Base-by-base conservation (phyloP, 2,888 invertebrate species). In the Zonitis immaculata region DNA sequence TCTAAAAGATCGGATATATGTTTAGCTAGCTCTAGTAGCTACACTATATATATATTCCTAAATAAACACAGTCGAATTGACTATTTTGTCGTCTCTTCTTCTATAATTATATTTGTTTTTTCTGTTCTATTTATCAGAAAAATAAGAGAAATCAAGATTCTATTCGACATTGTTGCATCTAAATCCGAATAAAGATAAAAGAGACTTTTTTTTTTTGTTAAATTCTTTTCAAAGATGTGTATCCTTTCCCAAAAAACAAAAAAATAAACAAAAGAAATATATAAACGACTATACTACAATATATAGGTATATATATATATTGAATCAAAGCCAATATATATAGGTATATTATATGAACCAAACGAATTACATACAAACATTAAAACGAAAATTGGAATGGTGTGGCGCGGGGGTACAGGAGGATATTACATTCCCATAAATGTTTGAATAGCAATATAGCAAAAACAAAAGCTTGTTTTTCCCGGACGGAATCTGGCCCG, bases 401-500 rank as follows among this genome's bases (percentile, higher is more conserved):
- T 16, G 39, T n/a, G n/a, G n/a, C n/a, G n/a, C n/a, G n/a, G 12
- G 5, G 3, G 6, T 25, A 9, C 18, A 20, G 20, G 39, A 18
- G 39, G 39, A 45, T 53, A 50, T 51, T 47, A 51, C 55, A 55
- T 55, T 55, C 55, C 43, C 55, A 55, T 55, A 55, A 55, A 55
- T 55, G 55, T 55, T 55, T 55, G 55, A 51, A 55, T 51, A 55
- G 51, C 51, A 26, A 35, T 58, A 35, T 39, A 7, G 49, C 55
- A 61, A 61, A 60, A 60, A 61, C 59, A 58, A 60, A 60, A 48
- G 56, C 55, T 54, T 52, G 56, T 56, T 52, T 58, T 57, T 58
- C 49, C 55, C 49, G 78, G 79, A 77, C 78, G 79, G 75, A 59
- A 63, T 59, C 59, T 58, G 62, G 60, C 44, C 50, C 52, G 50